Evolutionary conservation across 2,113 vertebrate species (phyloP).

Genomic region (Muscicapa adusta): DNA sequence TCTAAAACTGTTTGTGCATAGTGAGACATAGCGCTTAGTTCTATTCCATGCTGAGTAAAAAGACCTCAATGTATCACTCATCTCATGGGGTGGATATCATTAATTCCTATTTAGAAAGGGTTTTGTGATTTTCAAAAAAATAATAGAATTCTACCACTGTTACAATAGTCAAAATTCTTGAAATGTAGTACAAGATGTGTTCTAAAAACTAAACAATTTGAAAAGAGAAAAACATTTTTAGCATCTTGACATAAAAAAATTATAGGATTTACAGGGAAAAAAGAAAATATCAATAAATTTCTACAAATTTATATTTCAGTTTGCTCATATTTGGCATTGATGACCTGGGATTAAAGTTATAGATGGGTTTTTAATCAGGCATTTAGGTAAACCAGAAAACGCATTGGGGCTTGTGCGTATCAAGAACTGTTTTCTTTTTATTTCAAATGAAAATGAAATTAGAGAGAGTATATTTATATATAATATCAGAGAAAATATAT

Average conservation of each 20-base stretch:
- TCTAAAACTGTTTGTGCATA: neutral
- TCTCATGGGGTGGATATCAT: neutral
- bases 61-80: neutral
- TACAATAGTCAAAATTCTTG: neutral
- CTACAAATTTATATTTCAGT: neutral
- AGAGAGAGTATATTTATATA: neutral
- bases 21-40: neutral
- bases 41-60: neutral
- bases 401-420: neutral
- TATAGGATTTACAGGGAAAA: neutral
- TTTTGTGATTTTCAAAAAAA: neutral
- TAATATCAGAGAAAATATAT: neutral
- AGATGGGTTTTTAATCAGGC: neutral
- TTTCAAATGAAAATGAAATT: neutral
- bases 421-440: neutral
- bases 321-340: neutral
- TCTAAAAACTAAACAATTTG: neutral
- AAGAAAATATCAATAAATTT: neutral
- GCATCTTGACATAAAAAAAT: neutral
- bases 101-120: neutral
- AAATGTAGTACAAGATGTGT: neutral
- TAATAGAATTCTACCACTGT: neutral
- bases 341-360: neutral
- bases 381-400: neutral
- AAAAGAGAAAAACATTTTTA: neutral